phyloP scores from a whole-genome alignment of 2,797 vertebrate species.

The Cossypha polioptera region DNA sequence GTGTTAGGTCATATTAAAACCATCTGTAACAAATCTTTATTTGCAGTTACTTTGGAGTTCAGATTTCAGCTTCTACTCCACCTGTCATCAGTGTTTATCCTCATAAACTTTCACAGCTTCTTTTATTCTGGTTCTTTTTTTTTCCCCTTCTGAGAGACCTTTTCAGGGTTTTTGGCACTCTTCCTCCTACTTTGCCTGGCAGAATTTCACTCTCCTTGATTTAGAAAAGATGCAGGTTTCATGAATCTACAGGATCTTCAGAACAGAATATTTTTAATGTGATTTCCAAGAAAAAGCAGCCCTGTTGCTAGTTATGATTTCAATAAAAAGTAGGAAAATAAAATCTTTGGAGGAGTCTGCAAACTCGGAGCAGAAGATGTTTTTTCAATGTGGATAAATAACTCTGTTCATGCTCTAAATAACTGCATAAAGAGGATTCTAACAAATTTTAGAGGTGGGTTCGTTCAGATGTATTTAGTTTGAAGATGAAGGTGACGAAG shows the following conservation, averaged over 20 bases:
- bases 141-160: neutral
- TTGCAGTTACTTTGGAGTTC: constrained; percentile 73
- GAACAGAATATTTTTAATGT: neutral
- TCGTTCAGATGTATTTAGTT: neutral
- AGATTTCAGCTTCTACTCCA: constrained; percentile 72
- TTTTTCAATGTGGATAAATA: neutral
- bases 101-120: constrained; percentile 62
- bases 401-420: neutral
- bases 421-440: neutral
- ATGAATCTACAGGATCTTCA: neutral
- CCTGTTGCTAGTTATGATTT: neutral
- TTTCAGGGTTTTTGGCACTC: constrained; percentile 38
- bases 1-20: constrained; percentile 63
- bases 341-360: neutral
- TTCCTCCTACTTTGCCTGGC: neutral
- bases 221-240: neutral
- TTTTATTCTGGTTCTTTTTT: constrained; percentile 2
- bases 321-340: neutral
- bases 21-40: constrained; percentile 78
- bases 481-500: too few relatives aligned
- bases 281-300: neutral
- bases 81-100: constrained; percentile 75
- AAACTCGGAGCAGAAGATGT: neutral
- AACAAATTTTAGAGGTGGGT: neutral
- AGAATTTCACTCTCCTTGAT: neutral